These are phyloP conservation scores for Prorops nasuta DNA, from an alignment of 1,140 invertebrate species.

Conservation along the genomic window DNA sequence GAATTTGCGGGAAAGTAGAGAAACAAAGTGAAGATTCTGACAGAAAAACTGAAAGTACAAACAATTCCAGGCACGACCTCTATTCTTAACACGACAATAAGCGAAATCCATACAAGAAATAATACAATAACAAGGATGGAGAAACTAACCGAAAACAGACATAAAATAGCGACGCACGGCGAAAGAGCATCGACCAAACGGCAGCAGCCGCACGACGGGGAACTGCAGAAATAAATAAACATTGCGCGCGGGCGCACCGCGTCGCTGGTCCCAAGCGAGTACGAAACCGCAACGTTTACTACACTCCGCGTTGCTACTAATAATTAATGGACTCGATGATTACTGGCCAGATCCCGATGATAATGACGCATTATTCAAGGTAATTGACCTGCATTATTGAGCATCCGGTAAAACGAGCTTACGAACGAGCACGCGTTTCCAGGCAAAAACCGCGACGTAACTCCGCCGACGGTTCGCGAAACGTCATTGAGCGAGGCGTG, in stretches of 20 bases:
- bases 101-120: too few relatives aligned
- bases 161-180: too few relatives aligned
- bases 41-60: too few relatives aligned
- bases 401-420: slow-evolving; percentile 15
- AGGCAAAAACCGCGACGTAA: neutral
- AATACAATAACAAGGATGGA: too few relatives aligned
- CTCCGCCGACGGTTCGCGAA: too few relatives aligned
- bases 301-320: slow-evolving; percentile 17
- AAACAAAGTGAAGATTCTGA: too few relatives aligned
- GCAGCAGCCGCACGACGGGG: slow-evolving; percentile 13
- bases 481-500: slow-evolving; percentile 9
- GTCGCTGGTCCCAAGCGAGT: slow-evolving; percentile 14
- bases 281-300: slow-evolving; percentile 22
- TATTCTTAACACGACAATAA: too few relatives aligned
- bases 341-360: slow-evolving; percentile 22
- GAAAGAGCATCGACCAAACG: slow-evolving; percentile 16
- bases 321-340: slow-evolving; percentile 35
- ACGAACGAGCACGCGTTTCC: slow-evolving; percentile 13
- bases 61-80: too few relatives aligned
- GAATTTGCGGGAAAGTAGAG: too few relatives aligned
- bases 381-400: slow-evolving; percentile 30
- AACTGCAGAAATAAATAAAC: slow-evolving; percentile 31
- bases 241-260: slow-evolving; percentile 14
- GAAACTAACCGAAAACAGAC: too few relatives aligned
- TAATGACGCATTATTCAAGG: slow-evolving; percentile 31